Percentiles rank a stretch among this genome's conserved stretches.
Evolutionary conservation across 2,797 vertebrate species (phyloP).

Genomic region (Micrastur ruficollis): DNA sequence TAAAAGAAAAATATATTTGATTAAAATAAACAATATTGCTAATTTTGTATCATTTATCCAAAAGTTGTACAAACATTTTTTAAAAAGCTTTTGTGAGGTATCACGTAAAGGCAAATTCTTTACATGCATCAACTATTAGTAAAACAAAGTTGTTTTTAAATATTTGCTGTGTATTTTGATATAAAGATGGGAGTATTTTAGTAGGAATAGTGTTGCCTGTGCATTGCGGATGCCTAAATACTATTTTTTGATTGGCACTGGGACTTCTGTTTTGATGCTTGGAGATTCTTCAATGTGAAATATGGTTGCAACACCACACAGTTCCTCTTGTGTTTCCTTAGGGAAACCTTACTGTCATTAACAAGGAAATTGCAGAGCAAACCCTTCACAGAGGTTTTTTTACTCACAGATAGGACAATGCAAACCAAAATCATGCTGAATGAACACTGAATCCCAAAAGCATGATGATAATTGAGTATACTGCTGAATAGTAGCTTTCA

Average conservation of each 20-base stretch:
- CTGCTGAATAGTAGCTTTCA: neutral
- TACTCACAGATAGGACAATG: neutral
- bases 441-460: neutral
- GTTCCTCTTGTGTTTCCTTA: neutral
- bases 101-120: neutral
- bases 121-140: neutral
- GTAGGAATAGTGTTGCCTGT: neutral
- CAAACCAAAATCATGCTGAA: neutral
- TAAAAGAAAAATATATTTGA: neutral
- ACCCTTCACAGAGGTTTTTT: neutral
- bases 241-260: neutral
- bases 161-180: neutral
- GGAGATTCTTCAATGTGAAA: neutral
- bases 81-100: neutral
- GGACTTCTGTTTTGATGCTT: neutral
- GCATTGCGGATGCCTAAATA: neutral
- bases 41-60: neutral
- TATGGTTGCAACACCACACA: neutral
- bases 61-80: neutral
- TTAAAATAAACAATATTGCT: neutral
- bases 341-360: neutral
- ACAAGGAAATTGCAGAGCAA: neutral
- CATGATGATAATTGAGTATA: neutral
- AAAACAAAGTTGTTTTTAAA: neutral
- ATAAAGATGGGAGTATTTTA: neutral